Percentiles rank a stretch among this genome's conserved stretches.
Evolutionary conservation across 2,888 invertebrate species (phyloP).

Genomic region (Scaptomyza flava): DNA sequence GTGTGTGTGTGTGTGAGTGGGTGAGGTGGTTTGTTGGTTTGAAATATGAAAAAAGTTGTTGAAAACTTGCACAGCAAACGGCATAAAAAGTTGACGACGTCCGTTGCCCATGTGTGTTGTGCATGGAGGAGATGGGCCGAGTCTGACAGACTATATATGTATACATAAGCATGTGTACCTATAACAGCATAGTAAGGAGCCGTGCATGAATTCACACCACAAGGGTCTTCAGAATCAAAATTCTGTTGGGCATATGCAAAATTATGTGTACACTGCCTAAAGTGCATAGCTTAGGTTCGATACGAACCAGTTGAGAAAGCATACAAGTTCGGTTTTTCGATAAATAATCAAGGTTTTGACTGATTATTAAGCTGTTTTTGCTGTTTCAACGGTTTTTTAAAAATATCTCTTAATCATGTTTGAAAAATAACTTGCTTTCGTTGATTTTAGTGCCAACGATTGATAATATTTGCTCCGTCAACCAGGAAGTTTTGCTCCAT

Average conservation of each 20-base stretch:
- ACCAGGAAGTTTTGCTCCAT: too few species aligned
- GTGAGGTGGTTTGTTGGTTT: constrained; percentile 27
- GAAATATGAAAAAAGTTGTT: constrained; percentile 73
- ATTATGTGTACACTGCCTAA: not conserved
- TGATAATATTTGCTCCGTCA: too few species aligned
- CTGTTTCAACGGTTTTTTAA: too few species aligned
- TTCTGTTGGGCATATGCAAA: not conserved
- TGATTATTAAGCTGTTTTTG: too few species aligned
- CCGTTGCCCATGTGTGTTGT: constrained; percentile 11
- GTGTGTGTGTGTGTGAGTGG: not conserved
- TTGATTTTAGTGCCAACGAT: too few species aligned
- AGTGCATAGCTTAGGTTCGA: not conserved
- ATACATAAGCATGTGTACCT: not conserved
- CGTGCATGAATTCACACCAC: constrained; percentile 16
- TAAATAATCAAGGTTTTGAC: too few species aligned
- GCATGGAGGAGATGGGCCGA: constrained; percentile 17
- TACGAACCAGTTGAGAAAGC: not conserved
- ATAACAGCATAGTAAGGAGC: constrained; percentile 1
- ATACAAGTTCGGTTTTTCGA: too few species aligned
- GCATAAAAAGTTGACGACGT: constrained; percentile 55
- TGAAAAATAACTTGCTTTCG: too few species aligned
- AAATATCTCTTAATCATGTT: too few species aligned
- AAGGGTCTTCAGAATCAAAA: constrained; percentile 6
- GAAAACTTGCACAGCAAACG: constrained; percentile 59
- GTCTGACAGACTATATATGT: constrained; percentile 25